Percentiles rank a stretch among this genome's conserved stretches.
phyloP scores from a whole-genome alignment of 2,888 invertebrate species.

The Nomada fabriciana region DNA sequence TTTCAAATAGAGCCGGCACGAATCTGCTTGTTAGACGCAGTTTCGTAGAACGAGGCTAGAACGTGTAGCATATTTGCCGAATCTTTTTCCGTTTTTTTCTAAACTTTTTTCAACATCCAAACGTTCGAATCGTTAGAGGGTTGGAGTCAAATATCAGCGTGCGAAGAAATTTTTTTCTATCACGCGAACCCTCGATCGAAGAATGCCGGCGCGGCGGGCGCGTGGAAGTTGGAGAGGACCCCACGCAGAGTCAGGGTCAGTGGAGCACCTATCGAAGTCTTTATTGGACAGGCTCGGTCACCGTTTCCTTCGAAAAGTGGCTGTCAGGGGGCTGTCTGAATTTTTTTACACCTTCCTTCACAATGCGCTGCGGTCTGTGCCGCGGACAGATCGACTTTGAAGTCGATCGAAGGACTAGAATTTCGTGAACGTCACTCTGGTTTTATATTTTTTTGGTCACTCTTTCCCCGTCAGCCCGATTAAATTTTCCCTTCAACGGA shows the following conservation, averaged over 20 bases:
- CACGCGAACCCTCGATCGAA: constrained; percentile 70
- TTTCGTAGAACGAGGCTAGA: not conserved
- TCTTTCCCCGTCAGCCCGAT: not conserved
- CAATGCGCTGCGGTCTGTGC: constrained; percentile 50
- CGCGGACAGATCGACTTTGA: constrained; percentile 43
- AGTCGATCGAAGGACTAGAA: constrained; percentile 64
- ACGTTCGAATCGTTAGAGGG: constrained; percentile 14
- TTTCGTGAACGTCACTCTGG: constrained; percentile 63
- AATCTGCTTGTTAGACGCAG: no score
- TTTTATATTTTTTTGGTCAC: not conserved
- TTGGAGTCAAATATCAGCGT: constrained; percentile 73
- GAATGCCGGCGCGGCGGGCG: constrained; percentile 63
- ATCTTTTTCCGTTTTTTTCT: not conserved
- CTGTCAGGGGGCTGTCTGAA: constrained; percentile 65
- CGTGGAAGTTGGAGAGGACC: constrained; percentile 71
- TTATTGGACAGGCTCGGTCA: constrained; percentile 75
- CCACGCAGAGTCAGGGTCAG: constrained; percentile 81
- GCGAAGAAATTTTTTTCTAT: constrained; percentile 67
- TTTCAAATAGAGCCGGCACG: no score
- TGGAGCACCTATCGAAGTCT: constrained; percentile 74
- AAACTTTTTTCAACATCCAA: not conserved
- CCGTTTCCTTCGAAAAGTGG: constrained; percentile 71
- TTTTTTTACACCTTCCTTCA: constrained; percentile 47
- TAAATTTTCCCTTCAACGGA: constrained; percentile 25
- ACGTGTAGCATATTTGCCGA: not conserved